Percentiles rank a stretch among this genome's conserved stretches.
These are phyloP conservation scores for Deroplatys truncata DNA, from an alignment of 2,888 invertebrate species.

Conservation along the genomic window DNA sequence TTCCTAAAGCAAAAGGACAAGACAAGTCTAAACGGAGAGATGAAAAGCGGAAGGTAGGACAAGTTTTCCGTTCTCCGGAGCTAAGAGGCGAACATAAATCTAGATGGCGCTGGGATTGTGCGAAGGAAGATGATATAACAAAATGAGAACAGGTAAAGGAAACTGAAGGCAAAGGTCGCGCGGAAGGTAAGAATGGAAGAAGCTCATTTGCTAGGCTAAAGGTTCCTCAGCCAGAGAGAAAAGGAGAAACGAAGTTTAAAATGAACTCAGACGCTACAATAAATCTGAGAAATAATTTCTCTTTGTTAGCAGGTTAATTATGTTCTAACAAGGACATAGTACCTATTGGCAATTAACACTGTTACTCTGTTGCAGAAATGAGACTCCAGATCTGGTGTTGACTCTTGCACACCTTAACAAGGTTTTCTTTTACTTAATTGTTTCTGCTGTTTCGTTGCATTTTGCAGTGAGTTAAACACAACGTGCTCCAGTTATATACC, in stretches of 20 bases:
- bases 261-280: background rate
- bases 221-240: background rate
- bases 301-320: background rate
- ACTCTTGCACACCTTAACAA: too few relatives aligned
- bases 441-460: too few relatives aligned
- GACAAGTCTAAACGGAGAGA: background rate
- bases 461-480: too few relatives aligned
- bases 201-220: too few relatives aligned
- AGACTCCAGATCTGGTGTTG: too few relatives aligned
- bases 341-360: background rate
- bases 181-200: background rate
- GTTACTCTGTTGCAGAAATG: too few relatives aligned
- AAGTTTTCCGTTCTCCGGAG: background rate
- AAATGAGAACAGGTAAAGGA: background rate
- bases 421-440: too few relatives aligned
- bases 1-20: background rate
- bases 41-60: background rate
- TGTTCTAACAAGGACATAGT: background rate
- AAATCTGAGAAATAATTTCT: background rate
- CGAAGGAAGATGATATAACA: background rate
- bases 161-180: background rate
- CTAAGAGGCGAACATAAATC: background rate
- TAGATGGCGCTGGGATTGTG: background rate
- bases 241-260: background rate
- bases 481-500: too few relatives aligned